Evolutionary conservation across 2,113 vertebrate genomes (phyloP), one percentile per base, ranked within the genome.

Genomic region (Tenrec ecaudatus): DNA sequence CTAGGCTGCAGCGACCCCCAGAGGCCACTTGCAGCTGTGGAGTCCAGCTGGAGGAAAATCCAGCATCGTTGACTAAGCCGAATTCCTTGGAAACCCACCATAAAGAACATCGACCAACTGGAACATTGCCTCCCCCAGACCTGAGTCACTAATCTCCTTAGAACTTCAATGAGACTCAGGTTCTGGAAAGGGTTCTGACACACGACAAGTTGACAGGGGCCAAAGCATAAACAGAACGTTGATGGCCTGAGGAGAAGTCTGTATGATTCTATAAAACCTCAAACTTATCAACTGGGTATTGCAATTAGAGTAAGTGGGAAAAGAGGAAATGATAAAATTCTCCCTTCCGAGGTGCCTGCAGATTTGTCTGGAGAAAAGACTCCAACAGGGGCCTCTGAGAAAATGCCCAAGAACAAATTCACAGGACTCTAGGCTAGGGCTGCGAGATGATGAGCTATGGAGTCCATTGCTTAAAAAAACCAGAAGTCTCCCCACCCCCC

Each of bases 401-500:
- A n/a, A n/a, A n/a, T n/a, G n/a, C n/a, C n/a, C n/a, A n/a, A n/a
- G n/a, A 82, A 57, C 64, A 57, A 10, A 64, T 66, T 90, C 57
- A n/a, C 0, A 53, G 1, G 20, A 62, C 53, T 22, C 1, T 81
- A 91, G 90, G 64, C 69, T 64, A 64, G 33, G 14, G 69, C 53
- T 73, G 31, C 40, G 22, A 85, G 43, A 92, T 93, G 40, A 64
- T 79, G 58, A 43, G 43, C 79, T 36, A 2, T 16, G 69, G 60
- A 88, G 82, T 40, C 93, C 53, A 88, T 36, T 91, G 94, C 82
- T 94, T 93, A 96, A 96, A 60, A 90, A 93, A 62, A 90, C 60
- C 89, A 95, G 82, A 94, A 40, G 40, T 40, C 7, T 4, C 40
- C 40, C 40, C 40, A 3, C 40, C 40, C 40, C 40, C 92, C 23